Evolutionary conservation across 2,797 vertebrate genomes (phyloP), one percentile per base, ranked within the genome.

Genomic region (Danio tinwini): DNA sequence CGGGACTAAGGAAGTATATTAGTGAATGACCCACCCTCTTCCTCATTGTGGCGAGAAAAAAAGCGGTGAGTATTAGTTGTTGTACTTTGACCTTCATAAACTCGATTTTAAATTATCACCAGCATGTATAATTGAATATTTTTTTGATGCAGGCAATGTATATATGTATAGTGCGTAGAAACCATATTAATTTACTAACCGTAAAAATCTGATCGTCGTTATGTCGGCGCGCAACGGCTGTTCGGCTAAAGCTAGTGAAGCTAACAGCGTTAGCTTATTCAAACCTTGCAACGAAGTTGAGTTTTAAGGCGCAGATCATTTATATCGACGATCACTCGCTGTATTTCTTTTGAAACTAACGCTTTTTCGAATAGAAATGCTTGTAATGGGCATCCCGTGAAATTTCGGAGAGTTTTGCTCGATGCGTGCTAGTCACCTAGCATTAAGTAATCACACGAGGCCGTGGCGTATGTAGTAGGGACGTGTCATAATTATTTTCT

Each of bases 261-360:
- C 59, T 63, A 73, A 64, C 40, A 1, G 9, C 52, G 45, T 71
- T 80, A 80, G 78, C 78, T 45, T 73, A 47, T 80, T 65, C 40
- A 75, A 75, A 75, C 16, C n/a, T 37, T 39, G 44, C 14, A 47
- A 21, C 70, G 42, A 44, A 29, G 29, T 19, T 5, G 6, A n/a
- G 8, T 9, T 70, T 42, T 7, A 7, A n/a, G 10, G 39, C 29
- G 1, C 11, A 1, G 50, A 53, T 2, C 16, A 0, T 37, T 3
- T 13, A 2, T 40, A 7, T 19, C 19, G 7, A 37, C 7, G 53
- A 16, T 73, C 45, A 8, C 7, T 40, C 40, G 11, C 11, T 55
- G 1, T 42, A 9, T 13, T 19, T 0, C 0, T 19, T 11, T 13
- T 42, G 1, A 55, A 1, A 6, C 6, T 5, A 4, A 2, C 6